A percentile compares a stretch with the other conserved stretches of the same genome.
phyloP scores from a whole-genome alignment of 2,888 invertebrate species.

The Aphodius sticticus region DNA sequence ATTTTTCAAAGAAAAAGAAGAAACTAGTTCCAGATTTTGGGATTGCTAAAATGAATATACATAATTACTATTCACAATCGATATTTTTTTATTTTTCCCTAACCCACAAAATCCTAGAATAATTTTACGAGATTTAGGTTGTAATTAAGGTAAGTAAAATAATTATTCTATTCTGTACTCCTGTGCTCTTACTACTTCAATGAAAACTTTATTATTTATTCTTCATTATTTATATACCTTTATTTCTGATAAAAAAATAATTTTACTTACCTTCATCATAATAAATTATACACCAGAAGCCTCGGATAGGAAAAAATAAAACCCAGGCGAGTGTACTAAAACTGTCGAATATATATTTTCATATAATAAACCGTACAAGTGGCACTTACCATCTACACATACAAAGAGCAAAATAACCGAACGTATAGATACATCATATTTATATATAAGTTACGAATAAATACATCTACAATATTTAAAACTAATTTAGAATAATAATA shows the following conservation, averaged over 20 bases:
- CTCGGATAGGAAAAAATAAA: too few species aligned
- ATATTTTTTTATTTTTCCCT: too few species aligned
- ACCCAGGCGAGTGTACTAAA: background rate
- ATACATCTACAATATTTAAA: background rate
- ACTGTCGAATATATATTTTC: background rate
- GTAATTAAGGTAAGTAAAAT: too few species aligned
- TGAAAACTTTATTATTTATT: too few species aligned
- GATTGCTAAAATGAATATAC: background rate
- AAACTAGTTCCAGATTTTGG: background rate
- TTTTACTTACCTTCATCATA: too few species aligned
- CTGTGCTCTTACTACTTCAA: too few species aligned
- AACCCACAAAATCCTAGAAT: too few species aligned
- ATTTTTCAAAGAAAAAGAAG: background rate
- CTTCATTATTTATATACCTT: too few species aligned
- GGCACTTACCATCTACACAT: background rate
- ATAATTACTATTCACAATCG: background rate
- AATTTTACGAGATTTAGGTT: too few species aligned
- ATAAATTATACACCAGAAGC: too few species aligned
- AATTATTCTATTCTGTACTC: too few species aligned
- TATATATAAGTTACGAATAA: background rate
- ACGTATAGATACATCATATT: background rate
- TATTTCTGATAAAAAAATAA: too few species aligned
- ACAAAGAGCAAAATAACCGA: background rate
- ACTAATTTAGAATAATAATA: background rate
- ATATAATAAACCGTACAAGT: slow-evolving; percentile 4